These are phyloP conservation scores for Himalopsyche japonica DNA, from an alignment of 2,888 invertebrate species.

Conservation along the genomic window DNA sequence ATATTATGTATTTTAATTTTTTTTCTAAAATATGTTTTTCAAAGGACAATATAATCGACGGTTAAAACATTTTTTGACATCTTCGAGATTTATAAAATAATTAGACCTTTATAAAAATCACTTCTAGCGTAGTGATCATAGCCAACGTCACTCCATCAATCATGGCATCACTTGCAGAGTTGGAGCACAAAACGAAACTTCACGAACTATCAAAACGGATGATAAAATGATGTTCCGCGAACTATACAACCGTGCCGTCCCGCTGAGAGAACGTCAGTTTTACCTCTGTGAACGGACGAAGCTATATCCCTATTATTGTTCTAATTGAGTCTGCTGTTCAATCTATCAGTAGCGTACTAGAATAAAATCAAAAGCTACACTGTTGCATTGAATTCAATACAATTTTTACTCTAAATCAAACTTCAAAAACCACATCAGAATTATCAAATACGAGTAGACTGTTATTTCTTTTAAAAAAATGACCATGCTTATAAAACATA, in stretches of 20 bases:
- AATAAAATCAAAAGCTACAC: background rate
- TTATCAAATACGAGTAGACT: too few relatives aligned
- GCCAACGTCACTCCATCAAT: background rate
- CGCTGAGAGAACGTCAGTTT: background rate
- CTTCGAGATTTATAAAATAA: too few relatives aligned
- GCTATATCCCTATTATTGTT: background rate
- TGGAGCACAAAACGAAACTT: background rate
- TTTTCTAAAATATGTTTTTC: too few relatives aligned
- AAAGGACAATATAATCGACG: too few relatives aligned
- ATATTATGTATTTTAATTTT: too few relatives aligned
- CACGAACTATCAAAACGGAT: background rate
- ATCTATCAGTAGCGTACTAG: background rate
- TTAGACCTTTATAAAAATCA: too few relatives aligned
- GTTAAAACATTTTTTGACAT: too few relatives aligned
- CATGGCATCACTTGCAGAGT: background rate
- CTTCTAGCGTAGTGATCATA: background rate
- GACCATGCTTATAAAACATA: too few relatives aligned
- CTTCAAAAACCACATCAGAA: too few relatives aligned
- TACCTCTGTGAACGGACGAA: background rate
- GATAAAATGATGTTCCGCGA: background rate
- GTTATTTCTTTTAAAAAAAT: too few relatives aligned
- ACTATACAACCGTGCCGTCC: background rate
- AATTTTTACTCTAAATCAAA: too few relatives aligned
- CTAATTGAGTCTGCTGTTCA: background rate
- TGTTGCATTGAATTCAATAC: too few relatives aligned